Evolutionary conservation across 2,888 invertebrate genomes (phyloP), one percentile per base, ranked within the genome.

Genomic region (Acanthosepion esculentum): DNA sequence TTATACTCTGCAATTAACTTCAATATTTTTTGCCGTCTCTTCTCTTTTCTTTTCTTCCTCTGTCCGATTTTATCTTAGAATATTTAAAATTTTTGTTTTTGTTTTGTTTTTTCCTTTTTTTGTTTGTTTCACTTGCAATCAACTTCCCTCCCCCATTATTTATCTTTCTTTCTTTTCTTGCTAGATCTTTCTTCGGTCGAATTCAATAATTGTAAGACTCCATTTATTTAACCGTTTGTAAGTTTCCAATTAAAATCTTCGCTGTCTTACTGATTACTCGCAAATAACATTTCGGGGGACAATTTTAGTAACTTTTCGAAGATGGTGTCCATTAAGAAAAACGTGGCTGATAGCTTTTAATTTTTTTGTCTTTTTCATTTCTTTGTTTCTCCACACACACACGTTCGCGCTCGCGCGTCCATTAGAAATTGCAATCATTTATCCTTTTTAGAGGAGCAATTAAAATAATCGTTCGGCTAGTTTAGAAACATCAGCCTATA

Each of bases 361-460:
- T 78, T 78, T n/a, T 78, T 78, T 8, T 78, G 15, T 33, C 10
- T 33, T 78, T 33, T 33, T n/a, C 41, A 41, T 41, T 41, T 41
- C 41, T 12, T 33, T 5, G 0, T 15, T 33, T n/a, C 18, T 33
- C 33, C n/a, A 4, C n/a, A 12, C 10, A 78, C 8, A 78, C 8
- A 78, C 29, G 29, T n/a, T 29, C 41, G 41, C 41, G 41, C 41
- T 41, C 2, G 41, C 41, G 78, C 78, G 78, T 78, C 78, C 78
- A n/a, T n/a, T 78, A n/a, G n/a, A 78, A 78, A 78, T 78, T n/a
- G n/a, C 78, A n/a, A n/a, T 78, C 78, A 78, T 78, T 78, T 78
- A 12, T n/a, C 78, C n/a, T n/a, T 41, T 78, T 78, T 33, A n/a
- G 78, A 78, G 12, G 1, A 15, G 78, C 78, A 78, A 78, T 78